Base-by-base conservation (phyloP, 2,797 vertebrate species). In the Mormyrops attenuatus region DNA sequence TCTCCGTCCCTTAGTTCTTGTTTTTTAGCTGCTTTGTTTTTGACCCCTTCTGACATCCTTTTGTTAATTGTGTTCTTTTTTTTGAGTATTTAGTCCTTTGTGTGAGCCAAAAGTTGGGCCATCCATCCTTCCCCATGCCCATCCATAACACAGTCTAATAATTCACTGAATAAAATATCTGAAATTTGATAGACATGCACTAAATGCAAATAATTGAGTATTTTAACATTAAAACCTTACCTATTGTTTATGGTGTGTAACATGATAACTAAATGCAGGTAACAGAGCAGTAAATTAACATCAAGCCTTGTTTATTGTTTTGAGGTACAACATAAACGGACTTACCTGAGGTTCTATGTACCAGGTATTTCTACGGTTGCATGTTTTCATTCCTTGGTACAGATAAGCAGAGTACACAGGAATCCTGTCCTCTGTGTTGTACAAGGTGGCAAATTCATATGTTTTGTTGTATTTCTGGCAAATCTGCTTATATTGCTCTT, bases 401-500 rank as follows among this genome's bases (percentile, higher is more conserved):
- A 50, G 20, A 52, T 85, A 85, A n/a, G 80, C 82, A 11, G 82
- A 85, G 47, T 49, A 85, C 20, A 85, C 82, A 85, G 82, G 47
- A 11, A 85, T 85, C 49, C 1, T 86, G 22, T 38, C 0, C 2
- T 2, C 2, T 53, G 49, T 86, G 49, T 86, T 49, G 22, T 86
- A 86, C 22, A 86, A 86, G 85, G 85, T 86, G 11, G 85, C 85
- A 55, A 52, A 86, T 52, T 55, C 49, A 55, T 86, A 86, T 5
- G 0, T 0, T 53, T 30, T 20, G 0, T 8, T 15, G 13, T 53
- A 34, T 86, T 7, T 86, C 50, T 86, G 85, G 50, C 26, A 86
- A 30, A 86, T 86, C 22, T 52, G 47, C 0, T 86, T 86, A 49
- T 86, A 34, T 34, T 50, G 49, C 15, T 2, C 3, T 50, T 22